phyloP scores from a whole-genome alignment of 2,888 invertebrate species.

The Sinodicranocentrus sp. region DNA sequence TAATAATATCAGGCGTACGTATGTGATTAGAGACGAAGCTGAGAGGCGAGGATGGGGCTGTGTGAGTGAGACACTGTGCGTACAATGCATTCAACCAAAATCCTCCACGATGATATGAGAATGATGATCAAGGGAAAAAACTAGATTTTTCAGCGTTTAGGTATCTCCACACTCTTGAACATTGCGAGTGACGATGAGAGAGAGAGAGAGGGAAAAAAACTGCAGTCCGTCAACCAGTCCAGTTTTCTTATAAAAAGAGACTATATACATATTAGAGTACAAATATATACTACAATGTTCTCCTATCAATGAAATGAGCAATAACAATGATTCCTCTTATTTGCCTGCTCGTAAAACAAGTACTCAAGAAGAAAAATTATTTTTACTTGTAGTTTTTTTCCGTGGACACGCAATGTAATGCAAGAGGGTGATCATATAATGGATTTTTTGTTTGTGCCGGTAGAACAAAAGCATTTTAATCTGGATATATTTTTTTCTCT shows the following conservation, averaged over 20 bases:
- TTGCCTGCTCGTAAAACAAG: conserved; percentile 10
- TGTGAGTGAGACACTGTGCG: conserved; percentile 29
- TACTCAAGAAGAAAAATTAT: neutral
- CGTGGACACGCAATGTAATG: too few relatives aligned
- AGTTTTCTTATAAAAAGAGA: too few relatives aligned
- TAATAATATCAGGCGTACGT: conserved; percentile 69
- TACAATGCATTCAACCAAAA: too few relatives aligned
- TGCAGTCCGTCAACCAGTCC: conserved; percentile 50
- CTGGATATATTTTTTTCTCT: neutral
- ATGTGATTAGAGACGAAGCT: conserved; percentile 67
- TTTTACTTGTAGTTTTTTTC: too few relatives aligned
- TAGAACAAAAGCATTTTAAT: neutral
- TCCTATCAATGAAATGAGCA: conserved; percentile 36
- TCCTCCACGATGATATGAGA: too few relatives aligned
- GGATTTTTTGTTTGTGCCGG: neutral
- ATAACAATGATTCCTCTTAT: conserved; percentile 28
- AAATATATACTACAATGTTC: too few relatives aligned
- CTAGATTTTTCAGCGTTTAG: conserved; percentile 1
- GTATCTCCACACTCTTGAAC: neutral
- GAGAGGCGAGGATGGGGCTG: conserved; percentile 49
- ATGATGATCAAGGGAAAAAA: conserved; percentile 17
- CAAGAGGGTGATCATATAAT: too few relatives aligned
- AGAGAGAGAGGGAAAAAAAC: conserved; percentile 14
- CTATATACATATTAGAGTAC: too few relatives aligned
- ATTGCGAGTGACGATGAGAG: too few relatives aligned